Conservation (phyloP, 2,888 invertebrate species). For the Habroteleia sp. region DNA sequence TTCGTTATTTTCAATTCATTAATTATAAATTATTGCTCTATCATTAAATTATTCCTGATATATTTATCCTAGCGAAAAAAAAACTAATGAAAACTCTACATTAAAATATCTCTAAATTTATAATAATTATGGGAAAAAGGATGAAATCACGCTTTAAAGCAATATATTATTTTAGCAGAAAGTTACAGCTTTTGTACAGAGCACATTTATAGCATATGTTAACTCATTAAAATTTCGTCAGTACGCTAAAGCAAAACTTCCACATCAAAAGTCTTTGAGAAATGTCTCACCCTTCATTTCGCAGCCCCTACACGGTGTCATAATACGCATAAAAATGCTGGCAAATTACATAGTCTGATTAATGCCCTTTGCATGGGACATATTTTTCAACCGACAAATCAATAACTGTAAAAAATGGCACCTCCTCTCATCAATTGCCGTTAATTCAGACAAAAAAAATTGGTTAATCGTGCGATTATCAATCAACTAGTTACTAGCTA, state of each 20-base stretch:
- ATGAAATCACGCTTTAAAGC: too few species aligned
- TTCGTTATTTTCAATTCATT: too few species aligned
- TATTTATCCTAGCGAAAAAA: too few species aligned
- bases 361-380: slow-evolving; percentile 8
- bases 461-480: slow-evolving; percentile 3
- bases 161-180: too few species aligned
- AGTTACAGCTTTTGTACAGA: too few species aligned
- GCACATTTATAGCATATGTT: too few species aligned
- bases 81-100: too few species aligned
- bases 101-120: too few species aligned
- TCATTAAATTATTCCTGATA: too few species aligned
- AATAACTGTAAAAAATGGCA: slow-evolving; percentile 1
- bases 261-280: slow-evolving; percentile 1
- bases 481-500: too few species aligned
- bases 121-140: too few species aligned
- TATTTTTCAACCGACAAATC: slow-evolving; percentile 8
- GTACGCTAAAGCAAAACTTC: background rate
- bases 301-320: slow-evolving; percentile 8
- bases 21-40: too few species aligned
- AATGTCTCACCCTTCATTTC: slow-evolving; percentile 13
- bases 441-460: background rate
- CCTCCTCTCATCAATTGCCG: background rate
- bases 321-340: slow-evolving; percentile 26
- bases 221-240: slow-evolving; percentile 20
- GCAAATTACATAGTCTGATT: slow-evolving; percentile 35